A percentile compares a stretch with the other conserved stretches of the same genome.
These are phyloP conservation scores for Melieria omissa DNA, from an alignment of 2,888 invertebrate genomes.

Conservation along the genomic window DNA sequence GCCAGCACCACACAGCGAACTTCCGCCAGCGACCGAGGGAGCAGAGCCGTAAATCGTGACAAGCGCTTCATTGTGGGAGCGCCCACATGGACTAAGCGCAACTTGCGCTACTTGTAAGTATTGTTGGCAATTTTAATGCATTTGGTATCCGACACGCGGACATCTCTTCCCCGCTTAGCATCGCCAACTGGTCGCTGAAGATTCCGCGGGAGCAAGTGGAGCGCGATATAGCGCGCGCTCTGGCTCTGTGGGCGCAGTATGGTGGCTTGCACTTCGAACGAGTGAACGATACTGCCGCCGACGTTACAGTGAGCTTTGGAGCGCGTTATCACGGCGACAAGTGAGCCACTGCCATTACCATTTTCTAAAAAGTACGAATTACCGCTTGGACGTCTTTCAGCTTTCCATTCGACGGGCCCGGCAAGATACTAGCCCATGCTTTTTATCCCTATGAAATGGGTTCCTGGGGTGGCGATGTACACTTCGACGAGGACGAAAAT, in stretches of 20 bases:
- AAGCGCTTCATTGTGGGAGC: conserved; percentile 73
- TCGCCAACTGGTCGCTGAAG: conserved; percentile 76
- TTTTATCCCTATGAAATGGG: conserved; percentile 76
- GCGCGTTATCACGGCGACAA: conserved; percentile 77
- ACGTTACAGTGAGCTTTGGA: conserved; percentile 80
- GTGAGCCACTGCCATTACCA: conserved; percentile 38
- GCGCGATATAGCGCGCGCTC: conserved; percentile 71
- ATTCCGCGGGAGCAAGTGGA: conserved; percentile 70
- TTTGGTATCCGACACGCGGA: too few species aligned
- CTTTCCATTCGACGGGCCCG: conserved; percentile 82
- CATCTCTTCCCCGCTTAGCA: conserved; percentile 66
- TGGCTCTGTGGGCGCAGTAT: conserved; percentile 77
- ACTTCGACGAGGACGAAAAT: conserved; percentile 83
- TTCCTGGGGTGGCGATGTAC: conserved; percentile 75
- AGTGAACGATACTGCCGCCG: conserved; percentile 71
- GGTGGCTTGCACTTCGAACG: conserved; percentile 72
- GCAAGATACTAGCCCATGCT: conserved; percentile 80
- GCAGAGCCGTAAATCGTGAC: conserved; percentile 38
- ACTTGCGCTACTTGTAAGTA: conserved; percentile 76
- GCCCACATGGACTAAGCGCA: conserved; percentile 76
- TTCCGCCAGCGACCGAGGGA: background rate
- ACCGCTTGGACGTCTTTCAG: conserved; percentile 35
- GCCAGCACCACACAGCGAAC: conserved; percentile 21
- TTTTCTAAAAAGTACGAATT: background rate
- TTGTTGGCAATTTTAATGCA: background rate